phyloP scores from a whole-genome alignment of 2,797 vertebrate genomes.

The Eospalax fontanierii region DNA sequence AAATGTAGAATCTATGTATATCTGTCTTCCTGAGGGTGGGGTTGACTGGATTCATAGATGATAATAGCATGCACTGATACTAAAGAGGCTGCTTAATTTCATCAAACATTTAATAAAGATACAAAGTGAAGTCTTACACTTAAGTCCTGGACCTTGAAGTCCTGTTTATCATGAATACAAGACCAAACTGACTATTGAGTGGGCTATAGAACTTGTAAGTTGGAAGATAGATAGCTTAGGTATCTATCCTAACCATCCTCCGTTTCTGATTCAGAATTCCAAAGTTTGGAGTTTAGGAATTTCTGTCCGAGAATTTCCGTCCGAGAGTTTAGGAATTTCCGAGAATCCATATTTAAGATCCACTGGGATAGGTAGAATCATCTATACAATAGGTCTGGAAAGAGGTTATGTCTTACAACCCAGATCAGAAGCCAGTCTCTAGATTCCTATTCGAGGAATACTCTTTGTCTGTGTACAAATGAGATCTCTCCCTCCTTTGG shows the following conservation, averaged over 20 bases:
- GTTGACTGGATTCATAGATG: neutral
- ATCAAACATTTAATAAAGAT: neutral
- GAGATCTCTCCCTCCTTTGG: neutral
- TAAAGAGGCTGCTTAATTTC: neutral
- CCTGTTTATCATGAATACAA: neutral
- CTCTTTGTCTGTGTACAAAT: neutral
- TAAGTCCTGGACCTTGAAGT: neutral
- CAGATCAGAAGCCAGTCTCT: neutral
- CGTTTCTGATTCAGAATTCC: neutral
- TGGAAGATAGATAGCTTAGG: neutral
- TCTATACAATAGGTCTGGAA: neutral
- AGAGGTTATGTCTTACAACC: neutral
- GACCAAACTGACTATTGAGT: neutral
- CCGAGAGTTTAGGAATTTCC: neutral
- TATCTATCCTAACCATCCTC: neutral
- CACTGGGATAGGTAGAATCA: neutral
- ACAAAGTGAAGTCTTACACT: neutral
- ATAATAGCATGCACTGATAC: neutral
- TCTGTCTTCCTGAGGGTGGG: neutral
- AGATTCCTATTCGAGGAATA: neutral
- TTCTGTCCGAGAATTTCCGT: too few species aligned
- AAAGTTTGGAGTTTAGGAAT: neutral
- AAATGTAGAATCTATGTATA: neutral
- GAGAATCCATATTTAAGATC: neutral
- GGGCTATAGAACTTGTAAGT: neutral